phyloP scores from a whole-genome alignment of 2,113 vertebrate species.

The Percopsis transmontana region DNA sequence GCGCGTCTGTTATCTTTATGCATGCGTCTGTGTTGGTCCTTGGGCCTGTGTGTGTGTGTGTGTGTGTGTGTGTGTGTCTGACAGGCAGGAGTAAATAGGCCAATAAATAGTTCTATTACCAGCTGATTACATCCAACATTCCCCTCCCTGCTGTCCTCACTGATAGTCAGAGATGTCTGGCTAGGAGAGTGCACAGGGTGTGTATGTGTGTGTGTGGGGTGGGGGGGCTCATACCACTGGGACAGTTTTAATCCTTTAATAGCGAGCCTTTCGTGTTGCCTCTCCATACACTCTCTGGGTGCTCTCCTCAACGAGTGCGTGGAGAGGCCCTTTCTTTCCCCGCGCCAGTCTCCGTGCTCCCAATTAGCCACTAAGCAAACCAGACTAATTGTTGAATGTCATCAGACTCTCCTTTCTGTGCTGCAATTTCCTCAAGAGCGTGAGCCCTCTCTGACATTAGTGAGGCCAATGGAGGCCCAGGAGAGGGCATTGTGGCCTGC shows the following conservation, averaged over 20 bases:
- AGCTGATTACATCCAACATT: constrained; percentile 29
- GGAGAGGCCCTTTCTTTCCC: constrained; percentile 28
- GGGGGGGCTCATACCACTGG: too few relatives aligned
- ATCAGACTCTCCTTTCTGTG: constrained; percentile 19
- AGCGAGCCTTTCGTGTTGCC: constrained; percentile 17
- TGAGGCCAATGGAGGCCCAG: background rate
- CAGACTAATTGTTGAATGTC: constrained; percentile 44
- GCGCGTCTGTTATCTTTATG: constrained; percentile 67
- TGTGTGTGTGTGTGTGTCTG: constrained; percentile 4
- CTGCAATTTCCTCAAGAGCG: constrained; percentile 10
- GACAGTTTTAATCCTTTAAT: constrained; percentile 44
- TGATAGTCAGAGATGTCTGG: constrained; percentile 30
- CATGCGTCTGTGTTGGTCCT: constrained; percentile 11
- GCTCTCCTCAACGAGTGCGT: constrained; percentile 50
- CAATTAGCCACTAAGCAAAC: constrained; percentile 60
- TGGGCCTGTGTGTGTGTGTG: constrained; percentile 7
- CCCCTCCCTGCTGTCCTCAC: constrained; percentile 4
- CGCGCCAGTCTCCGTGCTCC: constrained; percentile 22
- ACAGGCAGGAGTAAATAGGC: constrained; percentile 18
- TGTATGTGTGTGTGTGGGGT: background rate
- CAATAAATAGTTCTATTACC: constrained; percentile 39
- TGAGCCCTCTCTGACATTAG: background rate
- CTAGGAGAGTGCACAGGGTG: background rate
- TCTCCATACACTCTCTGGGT: constrained; percentile 44
- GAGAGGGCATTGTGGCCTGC: background rate